phyloP scores from a whole-genome alignment of 37 sponge, comb jelly and placozoan species.

The Haliclona indistincta region DNA sequence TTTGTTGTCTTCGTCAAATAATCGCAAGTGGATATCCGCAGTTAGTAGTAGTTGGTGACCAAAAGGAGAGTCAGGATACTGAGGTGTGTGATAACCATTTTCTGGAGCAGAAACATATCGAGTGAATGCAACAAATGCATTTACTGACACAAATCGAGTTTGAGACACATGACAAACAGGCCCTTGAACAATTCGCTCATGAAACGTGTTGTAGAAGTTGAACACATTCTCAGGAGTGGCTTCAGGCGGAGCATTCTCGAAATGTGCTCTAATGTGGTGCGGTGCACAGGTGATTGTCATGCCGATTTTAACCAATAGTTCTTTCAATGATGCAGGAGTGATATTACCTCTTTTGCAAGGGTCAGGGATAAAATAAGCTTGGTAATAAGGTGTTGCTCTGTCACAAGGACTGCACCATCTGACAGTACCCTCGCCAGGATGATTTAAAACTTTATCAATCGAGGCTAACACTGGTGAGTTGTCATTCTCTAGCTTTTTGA shows the following conservation, averaged over 20 bases:
- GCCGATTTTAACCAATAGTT: slow-evolving; percentile 12
- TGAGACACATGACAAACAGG: slow-evolving; percentile 5
- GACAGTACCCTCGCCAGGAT: background rate
- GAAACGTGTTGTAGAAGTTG: background rate
- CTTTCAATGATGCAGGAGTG: no score
- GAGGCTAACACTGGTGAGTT: slow-evolving; percentile 1
- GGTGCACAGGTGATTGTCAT: slow-evolving; percentile 10
- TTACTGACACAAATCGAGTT: slow-evolving; percentile 10
- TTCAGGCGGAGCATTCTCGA: background rate
- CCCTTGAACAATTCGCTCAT: background rate
- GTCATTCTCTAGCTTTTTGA: background rate
- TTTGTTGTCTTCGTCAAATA: slow-evolving; percentile 15
- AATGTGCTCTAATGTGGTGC: background rate
- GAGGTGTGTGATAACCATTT: no score
- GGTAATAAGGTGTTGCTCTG: background rate
- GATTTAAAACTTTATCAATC: background rate
- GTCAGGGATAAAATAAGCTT: slow-evolving; percentile 1
- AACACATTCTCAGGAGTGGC: background rate
- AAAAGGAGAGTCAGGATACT: slow-evolving; percentile 3
- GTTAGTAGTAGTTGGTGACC: slow-evolving; percentile 32
- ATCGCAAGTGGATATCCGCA: slow-evolving; percentile 19
- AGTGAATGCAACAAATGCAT: slow-evolving; percentile 5
- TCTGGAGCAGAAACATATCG: background rate
- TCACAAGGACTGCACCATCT: background rate
- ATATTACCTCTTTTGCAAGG: background rate